Evolutionary conservation across 2,113 vertebrate species (phyloP).

Genomic region (Microtus oregoni): DNA sequence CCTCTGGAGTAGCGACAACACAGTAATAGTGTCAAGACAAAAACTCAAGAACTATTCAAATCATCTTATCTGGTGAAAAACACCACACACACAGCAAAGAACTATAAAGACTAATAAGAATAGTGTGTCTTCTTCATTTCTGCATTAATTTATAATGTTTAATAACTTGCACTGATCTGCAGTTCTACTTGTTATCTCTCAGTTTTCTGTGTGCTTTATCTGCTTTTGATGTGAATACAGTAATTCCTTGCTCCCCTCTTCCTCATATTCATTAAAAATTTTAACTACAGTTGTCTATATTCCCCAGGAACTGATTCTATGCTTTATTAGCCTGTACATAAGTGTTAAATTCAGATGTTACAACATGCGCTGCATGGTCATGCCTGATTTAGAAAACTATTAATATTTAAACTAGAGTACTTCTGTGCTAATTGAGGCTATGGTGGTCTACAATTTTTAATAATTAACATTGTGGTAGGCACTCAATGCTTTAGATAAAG

Average conservation of each 20-base stretch:
- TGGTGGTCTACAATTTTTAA: background rate
- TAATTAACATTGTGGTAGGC: background rate
- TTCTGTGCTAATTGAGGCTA: constrained; percentile 8
- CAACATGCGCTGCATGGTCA: background rate
- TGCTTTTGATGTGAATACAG: background rate
- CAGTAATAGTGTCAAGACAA: constrained; percentile 3
- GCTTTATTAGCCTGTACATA: background rate
- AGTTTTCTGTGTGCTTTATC: background rate
- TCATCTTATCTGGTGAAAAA: constrained; percentile 5
- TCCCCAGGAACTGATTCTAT: background rate
- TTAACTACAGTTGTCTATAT: background rate
- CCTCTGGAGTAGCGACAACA: background rate
- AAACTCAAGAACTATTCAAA: background rate
- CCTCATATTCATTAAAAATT: background rate
- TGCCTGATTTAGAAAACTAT: background rate
- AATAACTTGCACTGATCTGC: background rate
- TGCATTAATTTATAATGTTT: background rate
- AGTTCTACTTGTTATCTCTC: background rate
- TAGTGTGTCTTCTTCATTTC: background rate
- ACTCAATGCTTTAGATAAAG: background rate
- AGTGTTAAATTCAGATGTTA: constrained; percentile 14
- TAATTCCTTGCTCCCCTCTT: background rate
- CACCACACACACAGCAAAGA: background rate
- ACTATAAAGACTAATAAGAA: background rate
- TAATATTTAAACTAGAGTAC: background rate